Percentiles rank a stretch among this genome's conserved stretches.
phyloP scores from a whole-genome alignment of 2,113 vertebrate species.

The Peromyscus californicus region DNA sequence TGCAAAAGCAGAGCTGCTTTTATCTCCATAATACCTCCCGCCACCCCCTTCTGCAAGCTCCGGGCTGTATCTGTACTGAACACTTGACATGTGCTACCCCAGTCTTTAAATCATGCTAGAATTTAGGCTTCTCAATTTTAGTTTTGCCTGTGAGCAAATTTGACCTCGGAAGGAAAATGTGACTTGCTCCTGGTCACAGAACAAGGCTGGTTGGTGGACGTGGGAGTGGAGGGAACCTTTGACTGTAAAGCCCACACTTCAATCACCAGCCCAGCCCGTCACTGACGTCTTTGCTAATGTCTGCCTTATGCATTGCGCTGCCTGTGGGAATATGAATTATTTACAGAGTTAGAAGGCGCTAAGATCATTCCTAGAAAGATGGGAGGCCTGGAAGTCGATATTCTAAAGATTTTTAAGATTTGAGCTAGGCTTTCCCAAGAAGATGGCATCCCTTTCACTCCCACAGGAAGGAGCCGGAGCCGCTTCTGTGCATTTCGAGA shows the following conservation, averaged over 20 bases:
- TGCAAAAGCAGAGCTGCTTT: background rate
- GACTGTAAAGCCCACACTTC: background rate
- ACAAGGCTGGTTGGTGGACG: background rate
- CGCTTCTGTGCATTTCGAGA: background rate
- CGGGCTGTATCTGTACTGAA: background rate
- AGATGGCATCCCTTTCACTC: background rate
- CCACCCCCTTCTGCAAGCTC: background rate
- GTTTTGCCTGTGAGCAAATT: background rate
- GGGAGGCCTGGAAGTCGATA: background rate
- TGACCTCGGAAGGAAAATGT: background rate
- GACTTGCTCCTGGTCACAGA: background rate
- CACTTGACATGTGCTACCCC: background rate
- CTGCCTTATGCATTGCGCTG: background rate
- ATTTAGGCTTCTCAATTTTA: background rate
- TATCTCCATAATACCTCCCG: background rate
- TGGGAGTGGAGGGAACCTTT: background rate
- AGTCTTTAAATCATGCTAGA: background rate
- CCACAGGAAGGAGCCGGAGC: background rate
- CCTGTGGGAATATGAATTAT: background rate
- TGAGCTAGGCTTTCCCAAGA: background rate
- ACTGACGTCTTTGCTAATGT: background rate
- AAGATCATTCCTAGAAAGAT: background rate
- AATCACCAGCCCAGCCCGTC: too few relatives aligned
- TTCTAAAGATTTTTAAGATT: background rate
- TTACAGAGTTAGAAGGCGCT: background rate